Conservation (phyloP, 1,140 invertebrate genomes). For the Odontomachus brunneus region DNA sequence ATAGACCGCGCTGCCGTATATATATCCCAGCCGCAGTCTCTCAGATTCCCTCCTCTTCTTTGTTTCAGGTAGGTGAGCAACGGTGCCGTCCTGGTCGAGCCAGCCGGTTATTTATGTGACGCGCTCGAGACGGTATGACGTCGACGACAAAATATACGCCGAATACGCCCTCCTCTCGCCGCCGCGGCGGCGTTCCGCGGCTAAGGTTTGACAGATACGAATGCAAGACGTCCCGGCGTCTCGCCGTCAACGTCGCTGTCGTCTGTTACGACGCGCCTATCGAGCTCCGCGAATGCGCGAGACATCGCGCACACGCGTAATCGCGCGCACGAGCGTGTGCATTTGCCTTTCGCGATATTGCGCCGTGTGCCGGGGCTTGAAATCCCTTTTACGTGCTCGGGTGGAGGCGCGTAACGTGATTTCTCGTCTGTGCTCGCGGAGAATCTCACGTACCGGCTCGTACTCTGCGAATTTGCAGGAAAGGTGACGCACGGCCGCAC, state of each 20-base stretch:
- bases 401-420: slow-evolving; percentile 36
- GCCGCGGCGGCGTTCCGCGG: slow-evolving; percentile 9
- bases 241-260: slow-evolving; percentile 12
- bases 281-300: too few relatives aligned
- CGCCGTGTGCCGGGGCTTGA: not conserved
- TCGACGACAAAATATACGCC: slow-evolving; percentile 60
- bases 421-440: not conserved
- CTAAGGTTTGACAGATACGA: slow-evolving; percentile 60
- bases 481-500: not conserved
- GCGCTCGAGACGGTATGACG: slow-evolving; percentile 57
- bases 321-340: slow-evolving; percentile 6
- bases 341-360: not conserved
- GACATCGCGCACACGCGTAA: slow-evolving; percentile 27
- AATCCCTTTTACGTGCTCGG: slow-evolving; percentile 16
- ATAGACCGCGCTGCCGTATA: slow-evolving; percentile 32
- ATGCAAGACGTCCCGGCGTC: slow-evolving; percentile 43
- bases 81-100: slow-evolving; percentile 28
- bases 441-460: not conserved
- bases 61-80: slow-evolving; percentile 69
- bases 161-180: not conserved
- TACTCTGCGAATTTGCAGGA: not conserved
- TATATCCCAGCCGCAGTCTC: slow-evolving; percentile 31
- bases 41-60: slow-evolving; percentile 48
- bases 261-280: slow-evolving; percentile 67
- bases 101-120: slow-evolving; percentile 59